phyloP scores from a whole-genome alignment of 2,113 vertebrate genomes.

The Gracilinanus agilis region DNA sequence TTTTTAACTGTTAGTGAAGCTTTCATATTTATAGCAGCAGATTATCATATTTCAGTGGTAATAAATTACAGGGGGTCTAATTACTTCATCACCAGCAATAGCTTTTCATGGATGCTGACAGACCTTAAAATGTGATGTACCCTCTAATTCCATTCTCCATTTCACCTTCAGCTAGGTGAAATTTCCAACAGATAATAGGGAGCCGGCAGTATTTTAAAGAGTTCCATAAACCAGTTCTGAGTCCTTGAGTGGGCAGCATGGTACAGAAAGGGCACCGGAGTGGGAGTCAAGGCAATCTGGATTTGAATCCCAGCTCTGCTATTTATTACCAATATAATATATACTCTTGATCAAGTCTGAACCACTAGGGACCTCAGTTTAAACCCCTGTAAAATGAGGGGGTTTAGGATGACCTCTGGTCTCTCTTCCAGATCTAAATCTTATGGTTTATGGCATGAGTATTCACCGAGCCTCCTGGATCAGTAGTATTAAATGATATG shows the following conservation, averaged over 20 bases:
- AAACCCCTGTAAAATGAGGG: not conserved
- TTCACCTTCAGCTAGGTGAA: constrained; percentile 75
- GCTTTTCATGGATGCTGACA: constrained; percentile 79
- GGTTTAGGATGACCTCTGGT: not conserved
- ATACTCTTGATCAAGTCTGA: not conserved
- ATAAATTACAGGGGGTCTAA: constrained; percentile 8
- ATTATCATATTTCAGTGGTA: constrained; percentile 7
- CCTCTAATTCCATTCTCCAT: constrained; percentile 75
- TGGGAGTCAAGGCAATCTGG: not conserved
- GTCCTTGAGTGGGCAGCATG: not conserved
- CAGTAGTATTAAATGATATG: not conserved
- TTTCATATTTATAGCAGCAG: constrained; percentile 10
- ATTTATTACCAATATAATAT: not conserved
- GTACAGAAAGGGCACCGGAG: not conserved
- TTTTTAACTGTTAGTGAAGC: constrained; percentile 63
- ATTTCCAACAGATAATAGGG: constrained; percentile 30
- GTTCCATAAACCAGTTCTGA: not conserved
- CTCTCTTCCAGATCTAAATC: not conserved
- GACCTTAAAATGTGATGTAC: constrained; percentile 76
- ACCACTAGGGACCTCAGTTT: not conserved
- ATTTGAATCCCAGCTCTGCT: not conserved
- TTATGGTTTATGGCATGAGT: not conserved
- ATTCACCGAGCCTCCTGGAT: not conserved
- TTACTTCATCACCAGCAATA: constrained; percentile 70
- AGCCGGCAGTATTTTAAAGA: not conserved